phyloP scores from a whole-genome alignment of 2,113 vertebrate species.

The Zapus hudsonius region DNA sequence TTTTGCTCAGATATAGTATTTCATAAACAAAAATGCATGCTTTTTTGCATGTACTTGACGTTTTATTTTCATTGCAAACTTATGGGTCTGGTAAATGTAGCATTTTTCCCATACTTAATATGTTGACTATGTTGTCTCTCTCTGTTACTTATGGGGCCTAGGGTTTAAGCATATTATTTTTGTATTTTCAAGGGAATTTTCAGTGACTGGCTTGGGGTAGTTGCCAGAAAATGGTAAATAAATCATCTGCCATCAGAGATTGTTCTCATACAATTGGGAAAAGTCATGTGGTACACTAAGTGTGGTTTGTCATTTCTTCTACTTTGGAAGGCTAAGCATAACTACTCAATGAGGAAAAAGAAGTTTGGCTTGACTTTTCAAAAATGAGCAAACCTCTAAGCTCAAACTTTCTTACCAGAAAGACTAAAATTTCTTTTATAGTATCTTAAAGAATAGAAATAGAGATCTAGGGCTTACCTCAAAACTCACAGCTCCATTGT shows the following conservation, averaged over 20 bases:
- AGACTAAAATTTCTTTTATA: neutral
- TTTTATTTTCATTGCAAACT: neutral
- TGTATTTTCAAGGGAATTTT: neutral
- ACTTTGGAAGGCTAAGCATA: neutral
- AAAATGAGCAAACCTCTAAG: neutral
- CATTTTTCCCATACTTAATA: neutral
- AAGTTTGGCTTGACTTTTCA: neutral
- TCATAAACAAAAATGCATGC: neutral
- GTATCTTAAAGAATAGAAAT: neutral
- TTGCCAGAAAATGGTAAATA: neutral
- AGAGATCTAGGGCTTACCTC: conserved; percentile 89
- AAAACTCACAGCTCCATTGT: conserved; percentile 98
- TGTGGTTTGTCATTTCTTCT: neutral
- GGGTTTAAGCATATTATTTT: neutral
- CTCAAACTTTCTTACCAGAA: neutral
- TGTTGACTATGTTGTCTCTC: neutral
- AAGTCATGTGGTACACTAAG: neutral
- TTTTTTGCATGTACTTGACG: neutral
- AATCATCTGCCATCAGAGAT: neutral
- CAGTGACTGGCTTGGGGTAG: neutral
- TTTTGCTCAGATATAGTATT: neutral
- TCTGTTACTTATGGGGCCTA: neutral
- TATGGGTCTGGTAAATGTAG: neutral
- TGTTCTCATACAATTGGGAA: neutral
- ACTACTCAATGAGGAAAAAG: neutral